These are phyloP conservation scores for Echinometra lucunter DNA, from an alignment of 53 echinoderm and acorn worm genomes.

Conservation along the genomic window DNA sequence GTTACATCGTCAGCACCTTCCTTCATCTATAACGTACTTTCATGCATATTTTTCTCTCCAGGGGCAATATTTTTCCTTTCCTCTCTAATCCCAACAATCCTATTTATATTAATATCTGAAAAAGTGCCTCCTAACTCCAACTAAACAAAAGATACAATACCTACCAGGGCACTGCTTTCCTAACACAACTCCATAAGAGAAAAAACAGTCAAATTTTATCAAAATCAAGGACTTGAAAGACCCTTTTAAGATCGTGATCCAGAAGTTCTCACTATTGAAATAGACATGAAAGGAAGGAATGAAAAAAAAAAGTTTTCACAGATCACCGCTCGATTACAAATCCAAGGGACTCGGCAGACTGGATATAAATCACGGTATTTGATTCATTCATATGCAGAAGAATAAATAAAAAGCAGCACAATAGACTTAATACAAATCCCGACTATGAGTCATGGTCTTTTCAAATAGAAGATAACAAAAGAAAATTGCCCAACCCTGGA, in stretches of 20 bases:
- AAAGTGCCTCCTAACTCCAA: background rate
- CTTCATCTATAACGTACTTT: background rate
- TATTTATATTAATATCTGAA: background rate
- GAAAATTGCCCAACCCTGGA: constrained; percentile 2
- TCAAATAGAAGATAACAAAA: constrained; percentile 23
- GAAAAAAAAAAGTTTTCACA: background rate
- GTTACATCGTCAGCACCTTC: background rate
- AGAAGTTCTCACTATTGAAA: background rate
- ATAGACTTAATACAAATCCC: background rate
- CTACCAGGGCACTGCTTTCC: background rate
- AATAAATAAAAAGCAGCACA: background rate
- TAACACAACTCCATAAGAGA: background rate
- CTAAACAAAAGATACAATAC: background rate
- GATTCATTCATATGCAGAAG: background rate
- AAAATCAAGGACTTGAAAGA: background rate
- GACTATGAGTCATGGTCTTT: background rate
- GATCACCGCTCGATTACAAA: background rate
- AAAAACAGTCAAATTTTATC: background rate
- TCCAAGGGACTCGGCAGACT: constrained; percentile 13
- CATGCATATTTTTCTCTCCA: background rate
- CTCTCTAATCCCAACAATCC: background rate
- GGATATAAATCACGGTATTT: background rate
- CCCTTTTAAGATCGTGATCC: background rate
- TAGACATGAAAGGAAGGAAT: background rate
- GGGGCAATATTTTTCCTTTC: background rate